Base-by-base conservation (phyloP, 2,113 vertebrate species). In the Butorides virescens region DNA sequence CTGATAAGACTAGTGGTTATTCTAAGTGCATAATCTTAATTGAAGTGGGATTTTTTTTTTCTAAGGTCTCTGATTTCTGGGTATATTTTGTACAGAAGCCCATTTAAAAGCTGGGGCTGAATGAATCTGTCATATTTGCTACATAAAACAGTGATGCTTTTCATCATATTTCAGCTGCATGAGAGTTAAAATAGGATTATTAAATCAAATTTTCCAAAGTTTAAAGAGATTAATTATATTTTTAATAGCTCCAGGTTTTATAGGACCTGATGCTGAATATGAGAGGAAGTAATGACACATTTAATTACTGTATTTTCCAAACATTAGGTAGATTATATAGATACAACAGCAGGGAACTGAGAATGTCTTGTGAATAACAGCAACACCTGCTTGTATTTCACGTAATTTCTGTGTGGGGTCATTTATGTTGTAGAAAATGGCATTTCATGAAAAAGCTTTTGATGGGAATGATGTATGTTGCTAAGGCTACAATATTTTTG, bases 401-500 rank as follows among this genome's bases (percentile, higher is more conserved):
- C 74, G 39, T 65, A 53, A 86, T 92, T 91, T 95, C 18, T 72
- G 17, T 72, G 46, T 68, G 29, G 65, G n/a, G 50, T 94, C 22
- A 0, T 52, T 94, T 71, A 22, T 81, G 14, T 94, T 84, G 26
- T n/a, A 92, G 65, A 56, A 86, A 88, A 88, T 11, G 10, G 18
- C 6, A 20, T 27, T 74, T 74, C 56, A 34, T 50, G 53, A 77
- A 55, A 34, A 63, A 37, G 23, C 32, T 77, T 75, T 81, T 74
- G 47, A 53, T 15, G 13, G 52, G 22, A 86, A 44, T n/a, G n/a
- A 15, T 21, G 34, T 0, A 37, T 0, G 0, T 87, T 82, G 61
- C 53, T 39, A 62, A 66, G 34, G 26, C 74, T 82, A 75, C 34
- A 32, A 0, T 77, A n/a, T 63, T 88, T 88, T 90, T 66, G 27